Conservation (phyloP, 2,888 invertebrate genomes). For the Acanthosepion pharaonis region DNA sequence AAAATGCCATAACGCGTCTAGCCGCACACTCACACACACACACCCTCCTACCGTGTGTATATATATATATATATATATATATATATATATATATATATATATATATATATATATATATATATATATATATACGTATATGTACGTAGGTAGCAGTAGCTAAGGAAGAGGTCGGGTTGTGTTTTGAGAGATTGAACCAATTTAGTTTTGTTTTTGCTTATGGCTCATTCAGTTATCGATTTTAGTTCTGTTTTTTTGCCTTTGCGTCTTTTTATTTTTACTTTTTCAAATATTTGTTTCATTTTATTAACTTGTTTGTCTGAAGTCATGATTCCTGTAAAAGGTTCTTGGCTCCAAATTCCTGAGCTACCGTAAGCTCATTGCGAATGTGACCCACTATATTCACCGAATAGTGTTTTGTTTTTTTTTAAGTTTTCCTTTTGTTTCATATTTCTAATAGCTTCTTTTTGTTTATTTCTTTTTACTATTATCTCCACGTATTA, state of each 20-base stretch:
- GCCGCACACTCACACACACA: too few species aligned
- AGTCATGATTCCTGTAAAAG: not conserved
- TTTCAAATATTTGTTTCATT: too few species aligned
- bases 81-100: not conserved
- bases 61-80: not conserved
- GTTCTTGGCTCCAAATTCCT: slow-evolving; percentile 18
- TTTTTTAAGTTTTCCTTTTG: not conserved
- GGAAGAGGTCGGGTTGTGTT: not conserved
- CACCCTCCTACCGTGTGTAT: too few species aligned
- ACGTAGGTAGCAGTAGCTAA: not conserved
- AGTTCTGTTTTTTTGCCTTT: not conserved
- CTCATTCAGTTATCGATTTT: slow-evolving; percentile 8
- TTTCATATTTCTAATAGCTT: too few species aligned
- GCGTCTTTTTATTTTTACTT: not conserved
- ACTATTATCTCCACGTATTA: too few species aligned
- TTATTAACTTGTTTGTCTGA: not conserved
- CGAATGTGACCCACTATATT: slow-evolving; percentile 7
- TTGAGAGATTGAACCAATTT: not conserved
- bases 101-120: slow-evolving; percentile 17
- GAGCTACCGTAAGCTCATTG: not conserved
- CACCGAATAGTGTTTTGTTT: not conserved
- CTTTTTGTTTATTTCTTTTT: too few species aligned
- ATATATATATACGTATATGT: not conserved
- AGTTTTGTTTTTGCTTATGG: not conserved
- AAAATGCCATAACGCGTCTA: too few species aligned